A percentile compares a stretch with the other conserved stretches of the same genome.
These are phyloP conservation scores for Hyposoter dolosus DNA, from an alignment of 2,888 invertebrate species.

Conservation along the genomic window DNA sequence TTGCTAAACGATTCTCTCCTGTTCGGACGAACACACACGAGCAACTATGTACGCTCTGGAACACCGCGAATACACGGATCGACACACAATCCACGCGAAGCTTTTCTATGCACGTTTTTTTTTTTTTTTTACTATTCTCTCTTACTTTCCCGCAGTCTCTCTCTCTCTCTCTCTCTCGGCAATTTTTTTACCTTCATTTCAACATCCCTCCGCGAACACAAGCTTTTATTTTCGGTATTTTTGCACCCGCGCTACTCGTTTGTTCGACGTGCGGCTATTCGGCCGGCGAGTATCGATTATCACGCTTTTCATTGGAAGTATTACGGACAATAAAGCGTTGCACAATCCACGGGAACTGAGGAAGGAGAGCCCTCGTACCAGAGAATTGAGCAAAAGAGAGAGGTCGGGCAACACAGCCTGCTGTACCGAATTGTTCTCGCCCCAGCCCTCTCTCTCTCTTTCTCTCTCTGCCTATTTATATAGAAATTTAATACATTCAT, in stretches of 20 bases:
- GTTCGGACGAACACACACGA: slow-evolving; percentile 23
- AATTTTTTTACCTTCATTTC: slow-evolving; percentile 61
- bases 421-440: slow-evolving; percentile 61
- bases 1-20: slow-evolving; percentile 58
- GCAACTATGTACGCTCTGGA: slow-evolving; percentile 45
- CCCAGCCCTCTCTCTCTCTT: slow-evolving; percentile 28
- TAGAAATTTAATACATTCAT: slow-evolving; percentile 21
- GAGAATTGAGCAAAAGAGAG: slow-evolving; percentile 41
- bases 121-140: slow-evolving; percentile 24
- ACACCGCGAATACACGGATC: slow-evolving; percentile 62
- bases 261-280: slow-evolving; percentile 63
- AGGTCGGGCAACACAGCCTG: slow-evolving; percentile 35
- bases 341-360: slow-evolving; percentile 58
- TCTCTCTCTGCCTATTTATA: slow-evolving; percentile 19
- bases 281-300: slow-evolving; percentile 69
- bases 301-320: slow-evolving; percentile 70
- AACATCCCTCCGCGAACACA: slow-evolving; percentile 50
- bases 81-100: slow-evolving; percentile 65
- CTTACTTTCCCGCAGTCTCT: slow-evolving; percentile 20
- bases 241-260: slow-evolving; percentile 62
- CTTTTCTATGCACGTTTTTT: slow-evolving; percentile 47
- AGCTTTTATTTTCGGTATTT: slow-evolving; percentile 64
- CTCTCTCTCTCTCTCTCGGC: slow-evolving; percentile 14
- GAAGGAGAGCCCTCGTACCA: neutral
- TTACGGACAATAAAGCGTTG: slow-evolving; percentile 71